Conservation (phyloP, 2,113 vertebrate genomes). For the Hystrix cristata region DNA sequence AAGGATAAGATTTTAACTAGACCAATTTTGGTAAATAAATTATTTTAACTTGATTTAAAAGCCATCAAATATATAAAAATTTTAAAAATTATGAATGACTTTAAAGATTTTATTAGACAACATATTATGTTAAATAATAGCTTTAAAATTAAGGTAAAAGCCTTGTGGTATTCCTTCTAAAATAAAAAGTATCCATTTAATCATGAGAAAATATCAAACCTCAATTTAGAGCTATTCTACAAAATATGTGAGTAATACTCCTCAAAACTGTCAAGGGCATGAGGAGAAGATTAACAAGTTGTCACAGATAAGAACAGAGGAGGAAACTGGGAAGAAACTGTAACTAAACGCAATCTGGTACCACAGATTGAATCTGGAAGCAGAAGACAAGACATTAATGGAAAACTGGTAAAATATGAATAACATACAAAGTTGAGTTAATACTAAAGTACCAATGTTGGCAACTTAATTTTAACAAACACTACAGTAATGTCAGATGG, state of each 20-base stretch:
- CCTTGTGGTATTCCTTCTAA: background rate
- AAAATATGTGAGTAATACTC: background rate
- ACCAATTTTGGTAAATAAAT: background rate
- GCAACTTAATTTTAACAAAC: background rate
- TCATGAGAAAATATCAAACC: background rate
- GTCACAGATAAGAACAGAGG: background rate
- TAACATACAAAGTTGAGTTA: background rate
- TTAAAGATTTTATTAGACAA: slow-evolving; percentile 21
- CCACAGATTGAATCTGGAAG: background rate
- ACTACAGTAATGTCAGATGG: background rate
- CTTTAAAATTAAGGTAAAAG: slow-evolving; percentile 14
- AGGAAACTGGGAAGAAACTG: background rate
- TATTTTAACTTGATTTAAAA: background rate
- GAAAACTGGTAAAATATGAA: background rate
- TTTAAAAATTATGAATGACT: slow-evolving; percentile 1
- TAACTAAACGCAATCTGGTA: background rate
- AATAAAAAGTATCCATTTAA: background rate
- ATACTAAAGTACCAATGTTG: background rate
- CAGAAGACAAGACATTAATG: background rate
- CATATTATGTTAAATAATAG: background rate
- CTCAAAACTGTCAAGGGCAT: background rate
- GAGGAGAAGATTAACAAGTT: background rate
- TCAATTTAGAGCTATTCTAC: background rate
- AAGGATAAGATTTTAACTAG: slow-evolving; percentile 28
- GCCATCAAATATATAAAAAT: background rate